These are phyloP conservation scores for Pangasius sanitwongsei DNA, from an alignment of 2,797 vertebrate genomes.

Conservation along the genomic window DNA sequence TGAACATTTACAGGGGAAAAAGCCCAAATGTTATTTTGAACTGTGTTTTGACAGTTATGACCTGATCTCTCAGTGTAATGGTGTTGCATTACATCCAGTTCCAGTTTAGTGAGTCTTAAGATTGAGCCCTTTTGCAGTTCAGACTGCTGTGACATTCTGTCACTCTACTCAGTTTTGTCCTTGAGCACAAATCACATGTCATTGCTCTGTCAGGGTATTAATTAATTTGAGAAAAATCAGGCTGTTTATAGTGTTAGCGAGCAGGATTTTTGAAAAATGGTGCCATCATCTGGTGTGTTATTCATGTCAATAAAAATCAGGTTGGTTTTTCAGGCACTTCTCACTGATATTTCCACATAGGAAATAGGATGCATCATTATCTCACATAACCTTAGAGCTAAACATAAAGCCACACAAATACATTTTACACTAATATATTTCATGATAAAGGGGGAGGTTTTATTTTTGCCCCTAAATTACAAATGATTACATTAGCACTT, in stretches of 20 bases:
- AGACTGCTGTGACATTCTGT: conserved; percentile 74
- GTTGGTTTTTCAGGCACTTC: background rate
- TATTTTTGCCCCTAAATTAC: background rate
- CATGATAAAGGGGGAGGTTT: background rate
- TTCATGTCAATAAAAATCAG: conserved; percentile 27
- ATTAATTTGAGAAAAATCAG: conserved; percentile 22
- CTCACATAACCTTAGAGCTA: background rate
- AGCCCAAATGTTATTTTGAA: conserved; percentile 58
- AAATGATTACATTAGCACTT: background rate
- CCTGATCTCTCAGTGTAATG: conserved; percentile 70
- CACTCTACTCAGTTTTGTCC: conserved; percentile 69
- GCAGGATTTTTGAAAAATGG: conserved; percentile 37
- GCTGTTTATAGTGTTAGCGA: background rate
- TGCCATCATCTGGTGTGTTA: conserved; percentile 32
- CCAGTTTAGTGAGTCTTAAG: conserved; percentile 74
- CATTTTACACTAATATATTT: background rate
- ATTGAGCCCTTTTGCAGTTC: conserved; percentile 74
- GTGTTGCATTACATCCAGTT: conserved; percentile 73
- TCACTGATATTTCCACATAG: background rate
- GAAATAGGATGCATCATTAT: background rate
- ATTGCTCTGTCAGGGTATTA: conserved; percentile 55
- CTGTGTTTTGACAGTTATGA: conserved; percentile 62
- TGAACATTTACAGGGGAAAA: conserved; percentile 46
- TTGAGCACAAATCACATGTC: conserved; percentile 58
- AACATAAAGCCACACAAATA: background rate